Evolutionary conservation across 2,113 vertebrate genomes (phyloP).

Genomic region (Taxidea taxus): DNA sequence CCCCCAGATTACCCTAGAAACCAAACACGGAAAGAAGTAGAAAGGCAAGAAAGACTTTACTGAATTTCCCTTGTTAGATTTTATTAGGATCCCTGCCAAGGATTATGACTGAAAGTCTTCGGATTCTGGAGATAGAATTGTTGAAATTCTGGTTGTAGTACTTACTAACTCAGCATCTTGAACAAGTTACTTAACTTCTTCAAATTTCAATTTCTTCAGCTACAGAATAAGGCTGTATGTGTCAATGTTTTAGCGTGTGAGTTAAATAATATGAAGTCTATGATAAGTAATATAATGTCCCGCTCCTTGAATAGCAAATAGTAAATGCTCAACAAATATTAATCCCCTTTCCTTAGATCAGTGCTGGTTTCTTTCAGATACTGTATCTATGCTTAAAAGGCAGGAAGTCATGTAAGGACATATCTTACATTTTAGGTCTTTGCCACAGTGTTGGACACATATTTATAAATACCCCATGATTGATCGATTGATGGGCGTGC

Average conservation of each 20-base stretch:
- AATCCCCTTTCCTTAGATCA: background rate
- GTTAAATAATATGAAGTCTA: background rate
- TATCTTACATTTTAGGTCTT: background rate
- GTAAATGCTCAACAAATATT: background rate
- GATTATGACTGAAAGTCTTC: background rate
- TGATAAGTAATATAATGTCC: background rate
- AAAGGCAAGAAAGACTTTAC: background rate
- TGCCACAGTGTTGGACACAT: background rate
- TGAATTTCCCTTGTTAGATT: background rate
- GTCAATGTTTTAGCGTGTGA: background rate
- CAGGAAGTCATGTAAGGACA: background rate
- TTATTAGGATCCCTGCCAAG: background rate
- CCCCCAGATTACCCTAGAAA: slow-evolving; percentile 10
- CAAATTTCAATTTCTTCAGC: background rate
- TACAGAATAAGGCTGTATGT: background rate
- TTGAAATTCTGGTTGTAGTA: background rate
- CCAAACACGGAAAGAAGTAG: background rate
- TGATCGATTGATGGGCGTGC: background rate
- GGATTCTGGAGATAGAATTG: background rate
- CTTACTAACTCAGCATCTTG: background rate
- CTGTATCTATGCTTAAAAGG: background rate
- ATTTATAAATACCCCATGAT: background rate
- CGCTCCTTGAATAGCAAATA: background rate
- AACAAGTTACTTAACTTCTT: background rate
- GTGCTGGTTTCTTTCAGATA: background rate